Percentiles rank a stretch among this genome's conserved stretches.
These are phyloP conservation scores for Gerosis bhagava DNA, from an alignment of 2,888 invertebrate species.

Conservation along the genomic window DNA sequence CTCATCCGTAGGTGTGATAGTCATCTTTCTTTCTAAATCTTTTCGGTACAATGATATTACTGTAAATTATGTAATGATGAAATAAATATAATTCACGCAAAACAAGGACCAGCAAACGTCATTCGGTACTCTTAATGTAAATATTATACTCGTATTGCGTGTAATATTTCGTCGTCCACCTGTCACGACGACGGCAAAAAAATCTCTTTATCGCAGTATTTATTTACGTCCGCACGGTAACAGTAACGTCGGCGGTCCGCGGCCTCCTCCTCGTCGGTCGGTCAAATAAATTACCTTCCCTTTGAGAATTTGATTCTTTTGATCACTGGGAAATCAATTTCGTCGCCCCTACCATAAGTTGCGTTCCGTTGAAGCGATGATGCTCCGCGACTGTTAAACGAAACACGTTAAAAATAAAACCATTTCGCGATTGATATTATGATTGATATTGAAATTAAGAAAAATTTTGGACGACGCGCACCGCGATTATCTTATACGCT, in stretches of 20 bases:
- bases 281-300: constrained; percentile 67
- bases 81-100: no score
- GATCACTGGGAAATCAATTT: constrained; percentile 68
- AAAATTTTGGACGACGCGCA: constrained; percentile 16
- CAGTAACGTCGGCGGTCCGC: constrained; percentile 37
- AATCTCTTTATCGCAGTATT: constrained; percentile 20
- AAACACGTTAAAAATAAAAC: constrained; percentile 24
- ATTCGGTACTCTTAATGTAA: no score
- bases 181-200: constrained; percentile 10
- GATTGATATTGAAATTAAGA: constrained; percentile 11
- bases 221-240: constrained; percentile 19
- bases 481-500: constrained; percentile 11
- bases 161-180: constrained; percentile 7
- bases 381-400: constrained; percentile 18
- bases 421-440: constrained; percentile 22
- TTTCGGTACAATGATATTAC: no score
- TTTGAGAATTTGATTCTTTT: constrained; percentile 68
- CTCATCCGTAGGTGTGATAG: no score
- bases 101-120: no score
- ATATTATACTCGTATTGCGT: not conserved
- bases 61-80: no score
- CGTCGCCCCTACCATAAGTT: constrained; percentile 41
- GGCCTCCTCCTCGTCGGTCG: constrained; percentile 40
- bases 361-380: constrained; percentile 23
- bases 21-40: no score